Conservation (phyloP, 2,888 invertebrate genomes). For the Drosophila prostipennis region DNA sequence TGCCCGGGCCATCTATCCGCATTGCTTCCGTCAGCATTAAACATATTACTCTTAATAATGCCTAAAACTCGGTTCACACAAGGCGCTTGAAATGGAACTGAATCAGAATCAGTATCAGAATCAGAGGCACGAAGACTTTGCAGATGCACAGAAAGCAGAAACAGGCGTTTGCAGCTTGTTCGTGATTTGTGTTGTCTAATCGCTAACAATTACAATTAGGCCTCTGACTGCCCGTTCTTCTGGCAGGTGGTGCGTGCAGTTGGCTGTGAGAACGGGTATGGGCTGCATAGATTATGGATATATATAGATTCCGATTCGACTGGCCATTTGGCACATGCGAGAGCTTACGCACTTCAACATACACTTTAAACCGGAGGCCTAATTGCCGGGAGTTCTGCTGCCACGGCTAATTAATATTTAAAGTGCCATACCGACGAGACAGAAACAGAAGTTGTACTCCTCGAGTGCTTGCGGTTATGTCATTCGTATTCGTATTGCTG, state of each 20-base stretch:
- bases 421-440: conserved; percentile 57
- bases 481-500: conserved; percentile 51
- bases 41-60: conserved; percentile 71
- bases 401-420: conserved; percentile 74
- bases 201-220: conserved; percentile 66
- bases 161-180: conserved; percentile 58
- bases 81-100: conserved; percentile 24
- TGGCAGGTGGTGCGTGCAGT: conserved; percentile 61
- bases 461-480: conserved; percentile 57
- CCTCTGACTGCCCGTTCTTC: conserved; percentile 34
- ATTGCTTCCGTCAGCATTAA: conserved; percentile 76
- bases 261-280: conserved; percentile 39
- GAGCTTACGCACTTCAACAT: conserved; percentile 70
- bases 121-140: conserved; percentile 8
- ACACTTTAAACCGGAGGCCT: conserved; percentile 46
- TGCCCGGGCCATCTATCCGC: conserved; percentile 59
- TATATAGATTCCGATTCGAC: conserved; percentile 13
- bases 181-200: conserved; percentile 77
- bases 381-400: conserved; percentile 39
- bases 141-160: conserved; percentile 28
- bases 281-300: conserved; percentile 13
- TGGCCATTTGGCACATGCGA: conserved; percentile 33
- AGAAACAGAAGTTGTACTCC: conserved; percentile 11
- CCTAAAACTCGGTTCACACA: conserved; percentile 56
- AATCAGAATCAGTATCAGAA: background rate